These are phyloP conservation scores for Tipula helvola DNA, from an alignment of 2,888 invertebrate species.

Conservation along the genomic window DNA sequence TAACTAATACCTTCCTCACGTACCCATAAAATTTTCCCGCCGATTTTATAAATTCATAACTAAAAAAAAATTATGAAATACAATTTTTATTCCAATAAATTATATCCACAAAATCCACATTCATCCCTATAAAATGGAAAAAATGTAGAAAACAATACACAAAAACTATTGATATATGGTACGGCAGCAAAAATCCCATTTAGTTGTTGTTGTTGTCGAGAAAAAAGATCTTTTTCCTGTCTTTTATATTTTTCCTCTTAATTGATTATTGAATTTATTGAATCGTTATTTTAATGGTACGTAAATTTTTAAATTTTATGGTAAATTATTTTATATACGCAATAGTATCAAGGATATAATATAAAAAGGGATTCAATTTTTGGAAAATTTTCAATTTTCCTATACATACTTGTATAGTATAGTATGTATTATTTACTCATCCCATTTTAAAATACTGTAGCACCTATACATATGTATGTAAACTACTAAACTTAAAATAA, in stretches of 20 bases:
- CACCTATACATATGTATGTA: background rate
- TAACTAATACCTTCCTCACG: background rate
- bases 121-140: background rate
- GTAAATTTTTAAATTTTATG: constrained; percentile 6
- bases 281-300: constrained; percentile 5
- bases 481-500: background rate
- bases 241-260: constrained; percentile 9
- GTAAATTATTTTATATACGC: background rate
- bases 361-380: background rate
- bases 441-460: background rate
- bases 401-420: background rate
- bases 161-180: background rate
- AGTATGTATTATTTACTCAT: background rate
- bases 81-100: background rate
- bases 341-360: background rate
- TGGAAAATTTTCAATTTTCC: background rate
- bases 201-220: background rate
- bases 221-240: constrained; percentile 1
- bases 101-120: background rate
- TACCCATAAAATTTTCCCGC: background rate
- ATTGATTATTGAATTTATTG: constrained; percentile 10
- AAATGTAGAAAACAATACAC: background rate
- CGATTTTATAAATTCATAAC: background rate
- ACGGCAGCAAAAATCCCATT: background rate
- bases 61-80: background rate